These are phyloP conservation scores for Tokudaia tokunoshimensis DNA, from an alignment of 2,797 vertebrate species.

Conservation along the genomic window DNA sequence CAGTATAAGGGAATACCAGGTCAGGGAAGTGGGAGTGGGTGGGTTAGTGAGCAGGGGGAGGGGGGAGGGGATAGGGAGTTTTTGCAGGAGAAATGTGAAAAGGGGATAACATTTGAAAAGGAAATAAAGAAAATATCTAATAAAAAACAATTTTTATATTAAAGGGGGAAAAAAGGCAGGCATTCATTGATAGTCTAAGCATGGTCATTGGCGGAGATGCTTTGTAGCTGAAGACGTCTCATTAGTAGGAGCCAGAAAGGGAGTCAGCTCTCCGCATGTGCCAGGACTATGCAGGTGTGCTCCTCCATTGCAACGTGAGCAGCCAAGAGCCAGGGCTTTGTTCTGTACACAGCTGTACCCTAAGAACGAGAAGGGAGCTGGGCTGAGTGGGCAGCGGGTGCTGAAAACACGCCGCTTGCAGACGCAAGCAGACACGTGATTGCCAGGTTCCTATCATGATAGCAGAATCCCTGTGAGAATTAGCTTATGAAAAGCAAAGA, in stretches of 20 bases:
- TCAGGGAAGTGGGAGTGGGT: too few relatives aligned
- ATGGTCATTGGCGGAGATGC: background rate
- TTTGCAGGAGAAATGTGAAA: too few relatives aligned
- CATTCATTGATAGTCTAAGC: fast-evolving
- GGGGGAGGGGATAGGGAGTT: too few relatives aligned
- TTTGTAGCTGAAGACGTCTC: background rate
- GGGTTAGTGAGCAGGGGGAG: too few relatives aligned
- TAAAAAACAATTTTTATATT: too few relatives aligned
- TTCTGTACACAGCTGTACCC: background rate
- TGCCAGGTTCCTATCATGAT: background rate
- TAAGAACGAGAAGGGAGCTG: background rate
- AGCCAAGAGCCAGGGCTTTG: background rate
- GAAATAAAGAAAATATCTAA: too few relatives aligned
- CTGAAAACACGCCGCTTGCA: background rate
- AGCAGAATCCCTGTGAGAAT: too few relatives aligned
- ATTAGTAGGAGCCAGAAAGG: background rate
- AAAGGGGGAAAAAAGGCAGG: too few relatives aligned
- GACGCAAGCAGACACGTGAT: background rate
- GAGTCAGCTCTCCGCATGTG: too few relatives aligned
- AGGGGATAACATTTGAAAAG: too few relatives aligned
- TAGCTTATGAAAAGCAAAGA: background rate
- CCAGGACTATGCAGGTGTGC: too few relatives aligned
- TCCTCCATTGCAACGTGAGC: background rate
- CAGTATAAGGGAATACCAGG: too few relatives aligned
- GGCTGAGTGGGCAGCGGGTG: background rate